Evolutionary conservation across 1,140 invertebrate genomes (phyloP), one percentile per base, ranked within the genome.

Genomic region (Coboldia fuscipes): DNA sequence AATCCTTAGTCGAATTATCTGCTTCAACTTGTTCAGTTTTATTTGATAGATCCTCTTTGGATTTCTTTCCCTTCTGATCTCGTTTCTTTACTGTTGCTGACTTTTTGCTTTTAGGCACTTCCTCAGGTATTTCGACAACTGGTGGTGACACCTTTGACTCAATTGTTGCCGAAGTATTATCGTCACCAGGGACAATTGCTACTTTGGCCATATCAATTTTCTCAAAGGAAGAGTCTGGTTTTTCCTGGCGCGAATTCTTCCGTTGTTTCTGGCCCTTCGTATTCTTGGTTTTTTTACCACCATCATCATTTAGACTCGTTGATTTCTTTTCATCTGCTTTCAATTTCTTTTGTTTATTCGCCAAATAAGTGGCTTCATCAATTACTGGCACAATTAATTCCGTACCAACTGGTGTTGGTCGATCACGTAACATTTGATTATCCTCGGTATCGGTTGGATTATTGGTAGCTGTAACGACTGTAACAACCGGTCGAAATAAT

Each of bases 401-500:
- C 18, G 50, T 48, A 10, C 37, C 45, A 28, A 55, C 35, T 26
- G 45, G 41, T 18, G 46, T 47, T 0, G 52, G 51, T 9, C 45
- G 29, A 13, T 44, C 42, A 0, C 37, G 31, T 15, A 45, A 39
- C 24, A 45, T 40, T 3, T 19, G 31, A 6, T 23, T 30, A 4
- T 15, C 22, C 24, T 20, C 5, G 26, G 18, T 10, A 19, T 27
- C 30, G 7, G 3, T 30, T 12, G 4, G 32, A 19, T 6, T 14
- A 14, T n/a, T 32, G 5, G 35, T 44, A 14, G 47, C 46, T 30
- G 51, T 51, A 31, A 55, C 51, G 13, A 54, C 54, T 14, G 58
- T 48, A 9, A 71, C 60, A 23, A 70, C 61, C 3, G 67, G 67
- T 8, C 69, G 57, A 45, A 71, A 72, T 3, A 65, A 48, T 8